Evolutionary conservation across 2,113 vertebrate species (phyloP), one percentile per base, ranked within the genome.

Genomic region (Spea multiplicata): DNA sequence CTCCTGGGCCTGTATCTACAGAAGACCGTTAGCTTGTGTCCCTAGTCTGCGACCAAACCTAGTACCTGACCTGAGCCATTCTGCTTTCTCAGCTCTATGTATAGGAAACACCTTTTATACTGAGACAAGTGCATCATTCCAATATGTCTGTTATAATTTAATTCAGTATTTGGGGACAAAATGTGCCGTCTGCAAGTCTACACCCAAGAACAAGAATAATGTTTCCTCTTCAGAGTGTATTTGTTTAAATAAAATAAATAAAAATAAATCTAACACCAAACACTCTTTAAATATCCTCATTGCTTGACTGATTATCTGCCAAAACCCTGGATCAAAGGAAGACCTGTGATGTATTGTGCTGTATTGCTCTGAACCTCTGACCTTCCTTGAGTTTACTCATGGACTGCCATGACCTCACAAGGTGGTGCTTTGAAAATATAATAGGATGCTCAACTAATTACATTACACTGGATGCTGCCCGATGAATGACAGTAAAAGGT

Each of bases 371-470:
- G 49, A 17, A 44, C 73, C n/a, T 52, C 5, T 66, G 64, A 66
- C 74, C n/a, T 59, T 16, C 30, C 53, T 55, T 57, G 52, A 71
- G 6, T 53, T n/a, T 71, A 30, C 49, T 30, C 64, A 44, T 61
- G 9, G 8, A 13, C 61, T 67, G 6, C 17, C 45, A 6, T 69
- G 45, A 61, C 65, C 75, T 16, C 55, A 69, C 44, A 76, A n/a
- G 52, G 10, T 13, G 10, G 44, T 62, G 6, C 55, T 57, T 70
- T 70, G 53, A n/a, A 62, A 66, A 66, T 55, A 48, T 47, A 61
- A 16, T 49, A 45, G 66, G 59, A 76, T 76, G 66, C 53, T 59
- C 48, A 75, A 45, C 62, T 66, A 75, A 75, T 53, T 48, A 16
- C 52, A 9, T 30, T 9, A 62, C 44, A 57, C 48, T 30, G 30